Evolutionary conservation across 2,113 vertebrate species (phyloP), one percentile per base, ranked within the genome.

Genomic region (Channa argus): DNA sequence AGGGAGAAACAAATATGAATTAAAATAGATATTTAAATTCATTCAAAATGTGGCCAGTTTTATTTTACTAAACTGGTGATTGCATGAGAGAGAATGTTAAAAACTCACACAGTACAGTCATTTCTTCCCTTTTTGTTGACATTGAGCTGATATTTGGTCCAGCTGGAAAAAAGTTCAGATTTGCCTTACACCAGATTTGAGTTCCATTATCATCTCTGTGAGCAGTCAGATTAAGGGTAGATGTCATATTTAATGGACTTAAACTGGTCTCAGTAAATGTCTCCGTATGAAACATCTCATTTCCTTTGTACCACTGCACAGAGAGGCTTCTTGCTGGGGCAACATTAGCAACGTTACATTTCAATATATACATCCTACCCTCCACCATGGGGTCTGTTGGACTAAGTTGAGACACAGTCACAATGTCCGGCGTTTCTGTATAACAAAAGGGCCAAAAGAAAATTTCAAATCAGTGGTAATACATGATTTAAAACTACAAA

Each of bases 51-150:
- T 24, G 24, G 24, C 24, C 24, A 24, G 24, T 24, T 24, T 24
- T 24, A 1, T 24, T 24, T 24, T 24, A 24, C 24, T 24, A 24
- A 24, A 24, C 24, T 56, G 3, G 37, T 44, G 2, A 5, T 61
- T 52, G 3, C 0, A 38, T 50, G 37, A 65, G 24, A 47, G 12
- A 36, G 2, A 6, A 12, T 14, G 15, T 46, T 24, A 5, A 46
- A 74, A 51, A 89, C 92, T 86, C 74, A 94, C 93, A 86, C 38
- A 63, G 45, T 1, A 92, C 87, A 11, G 2, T 61, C 15, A 91
- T 0, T 4, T 13, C 3, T 2, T 36, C 6, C 0, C 36, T 3
- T 1, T 70, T 2, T 24, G 75, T 85, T 0, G 2, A 53, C 1
- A 9, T 37, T 2, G 2, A 0, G 5, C 0, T 0, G 12, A 34